Base-by-base conservation (phyloP, 1,140 invertebrate genomes). In the Brachionus asplanchnoidis region DNA sequence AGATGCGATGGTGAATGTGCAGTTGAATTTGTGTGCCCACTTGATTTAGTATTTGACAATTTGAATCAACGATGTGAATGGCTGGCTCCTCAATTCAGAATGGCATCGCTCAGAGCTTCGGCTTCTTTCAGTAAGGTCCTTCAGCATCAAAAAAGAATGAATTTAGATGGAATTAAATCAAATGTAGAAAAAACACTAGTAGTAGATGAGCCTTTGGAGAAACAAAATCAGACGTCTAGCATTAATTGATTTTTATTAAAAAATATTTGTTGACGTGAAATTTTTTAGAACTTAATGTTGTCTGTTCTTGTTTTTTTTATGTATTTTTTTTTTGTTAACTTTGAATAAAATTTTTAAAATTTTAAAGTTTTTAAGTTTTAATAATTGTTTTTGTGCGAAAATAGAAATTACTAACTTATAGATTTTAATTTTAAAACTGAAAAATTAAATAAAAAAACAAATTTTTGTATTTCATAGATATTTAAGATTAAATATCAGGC, bases 1-100 rank as follows among this genome's bases (percentile, higher is more conserved):
- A 84, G 75, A 78, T 84, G 84, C 60, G 84, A 84, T 73, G 68
- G 84, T 42, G 46, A 84, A 36, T 84, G 84, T 75, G 84, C 84
- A 46, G 3, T 77, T 9, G 66, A 75, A 23, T 75, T 84, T 70
- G 36, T 20, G 5, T 84, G 84, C 32, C 84, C 84, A 75, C 26
- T 53, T 56, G 70, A 73, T 77, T 78, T 84, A 53, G n/a, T 84
- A 26, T 84, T 84, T 60, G 84, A 84, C 42, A 66, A 84, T 60
- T 26, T 42, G 12, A 68, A 65, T 56, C 84, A 84, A 66, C 46
- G 84, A 11, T 84, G 84, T 42, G 84, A 84, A 65, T 84, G 84
- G 84, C 17, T 84, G 12, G 23, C 73, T 8, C 73, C 73, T 26
- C 73, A 77, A 32, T 77, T 77, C 50, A 46, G 73, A 53, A 77